Evolutionary conservation across 2,113 vertebrate genomes (phyloP).

Genomic region (Nicator chloris): DNA sequence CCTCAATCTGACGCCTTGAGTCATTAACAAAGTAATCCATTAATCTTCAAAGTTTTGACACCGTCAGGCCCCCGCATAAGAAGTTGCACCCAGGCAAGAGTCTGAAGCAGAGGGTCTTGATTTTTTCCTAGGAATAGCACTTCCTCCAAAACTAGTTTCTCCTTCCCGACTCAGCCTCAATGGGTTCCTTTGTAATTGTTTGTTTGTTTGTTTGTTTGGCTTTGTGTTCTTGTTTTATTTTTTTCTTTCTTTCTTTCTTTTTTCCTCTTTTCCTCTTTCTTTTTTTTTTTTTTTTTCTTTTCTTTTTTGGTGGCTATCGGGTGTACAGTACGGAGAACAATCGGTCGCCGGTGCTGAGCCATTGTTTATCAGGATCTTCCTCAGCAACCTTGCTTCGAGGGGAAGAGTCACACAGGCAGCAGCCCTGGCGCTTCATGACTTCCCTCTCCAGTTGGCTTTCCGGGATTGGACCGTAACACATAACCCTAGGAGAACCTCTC

Average conservation of each 20-base stretch:
- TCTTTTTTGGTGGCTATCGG: not conserved
- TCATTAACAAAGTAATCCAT: slow-evolving; percentile 89
- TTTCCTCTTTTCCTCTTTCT: not conserved
- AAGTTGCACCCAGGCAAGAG: slow-evolving; percentile 67
- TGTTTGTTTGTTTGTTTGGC: not conserved
- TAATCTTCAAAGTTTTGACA: slow-evolving; percentile 91
- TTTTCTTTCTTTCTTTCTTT: not conserved
- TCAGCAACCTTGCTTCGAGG: slow-evolving; percentile 65
- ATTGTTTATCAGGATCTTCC: slow-evolving; percentile 74
- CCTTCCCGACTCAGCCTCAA: not conserved
- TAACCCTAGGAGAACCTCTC: slow-evolving; percentile 45
- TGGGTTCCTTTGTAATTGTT: not conserved
- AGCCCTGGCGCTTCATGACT: slow-evolving; percentile 63
- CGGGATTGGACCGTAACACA: slow-evolving; percentile 66
- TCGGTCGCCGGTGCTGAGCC: slow-evolving; percentile 22
- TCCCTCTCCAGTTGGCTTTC: slow-evolving; percentile 70
- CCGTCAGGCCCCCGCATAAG: slow-evolving; percentile 71
- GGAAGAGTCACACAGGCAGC: slow-evolving; percentile 66
- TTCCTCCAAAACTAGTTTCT: slow-evolving; percentile 56
- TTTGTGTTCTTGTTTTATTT: not conserved
- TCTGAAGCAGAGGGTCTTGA: slow-evolving; percentile 44
- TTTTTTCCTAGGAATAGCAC: slow-evolving; percentile 28
- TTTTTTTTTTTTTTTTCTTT: not conserved
- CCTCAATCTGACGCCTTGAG: slow-evolving; percentile 83
- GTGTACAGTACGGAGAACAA: slow-evolving; percentile 64